Evolutionary conservation across 2,797 vertebrate species (phyloP).

Genomic region (Gymnoscopelus braueri): DNA sequence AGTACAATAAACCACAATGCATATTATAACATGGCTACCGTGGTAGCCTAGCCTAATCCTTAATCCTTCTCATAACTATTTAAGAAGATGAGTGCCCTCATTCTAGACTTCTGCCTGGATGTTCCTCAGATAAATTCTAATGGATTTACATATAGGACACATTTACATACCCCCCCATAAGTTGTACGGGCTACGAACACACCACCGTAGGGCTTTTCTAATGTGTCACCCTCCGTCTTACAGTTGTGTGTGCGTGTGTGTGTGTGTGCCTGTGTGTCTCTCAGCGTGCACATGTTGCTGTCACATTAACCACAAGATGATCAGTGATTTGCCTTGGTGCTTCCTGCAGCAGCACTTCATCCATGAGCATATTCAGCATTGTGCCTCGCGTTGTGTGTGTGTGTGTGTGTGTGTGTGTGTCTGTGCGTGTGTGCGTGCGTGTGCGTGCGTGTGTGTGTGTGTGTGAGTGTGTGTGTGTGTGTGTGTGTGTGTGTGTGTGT

Average conservation of each 20-base stretch:
- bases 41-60: too few species aligned
- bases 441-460: too few species aligned
- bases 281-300: slow-evolving; percentile 6
- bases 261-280: slow-evolving; percentile 2
- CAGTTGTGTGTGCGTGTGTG: slow-evolving; percentile 31
- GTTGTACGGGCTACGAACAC: slow-evolving; percentile 38
- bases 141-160: slow-evolving; percentile 43
- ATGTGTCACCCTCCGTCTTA: slow-evolving; percentile 49
- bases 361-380: slow-evolving; percentile 23
- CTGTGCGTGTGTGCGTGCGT: too few species aligned
- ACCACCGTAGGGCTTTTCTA: slow-evolving; percentile 55
- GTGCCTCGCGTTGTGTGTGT: neutral
- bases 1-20: too few species aligned
- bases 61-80: too few species aligned
- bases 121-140: slow-evolving; percentile 16
- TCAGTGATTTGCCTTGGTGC: slow-evolving; percentile 35
- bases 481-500: neutral
- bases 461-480: too few species aligned
- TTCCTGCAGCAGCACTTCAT: slow-evolving; percentile 51
- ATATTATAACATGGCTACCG: too few species aligned
- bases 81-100: neutral
- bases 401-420: neutral
- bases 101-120: neutral
- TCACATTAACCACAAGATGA: slow-evolving; percentile 48
- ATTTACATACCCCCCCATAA: slow-evolving; percentile 29